Evolutionary conservation across 2,888 invertebrate genomes (phyloP).

Genomic region (Tipula lateralis): DNA sequence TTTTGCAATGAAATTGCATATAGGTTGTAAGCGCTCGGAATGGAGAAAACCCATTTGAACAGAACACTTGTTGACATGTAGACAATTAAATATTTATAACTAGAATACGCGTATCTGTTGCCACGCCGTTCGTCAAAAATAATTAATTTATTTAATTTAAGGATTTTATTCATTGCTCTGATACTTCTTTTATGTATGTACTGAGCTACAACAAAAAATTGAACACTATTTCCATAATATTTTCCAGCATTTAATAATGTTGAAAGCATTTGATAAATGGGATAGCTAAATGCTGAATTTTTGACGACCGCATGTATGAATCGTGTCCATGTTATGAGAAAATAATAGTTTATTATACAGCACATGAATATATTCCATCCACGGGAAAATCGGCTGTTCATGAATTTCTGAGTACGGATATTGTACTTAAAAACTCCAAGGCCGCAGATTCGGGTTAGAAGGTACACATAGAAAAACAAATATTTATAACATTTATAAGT

Average conservation of each 20-base stretch:
- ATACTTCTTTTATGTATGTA: neutral
- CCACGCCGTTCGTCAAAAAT: neutral
- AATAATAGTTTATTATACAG: neutral
- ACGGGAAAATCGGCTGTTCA: neutral
- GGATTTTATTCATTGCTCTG: neutral
- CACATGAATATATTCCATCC: neutral
- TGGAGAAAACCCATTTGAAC: neutral
- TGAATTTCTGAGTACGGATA: neutral
- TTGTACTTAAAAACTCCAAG: neutral
- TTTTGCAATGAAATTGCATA: neutral
- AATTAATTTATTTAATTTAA: neutral
- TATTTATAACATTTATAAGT: neutral
- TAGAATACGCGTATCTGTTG: neutral
- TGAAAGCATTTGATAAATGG: neutral
- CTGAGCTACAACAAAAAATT: neutral
- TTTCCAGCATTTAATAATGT: neutral
- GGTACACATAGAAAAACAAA: neutral
- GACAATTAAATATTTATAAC: neutral
- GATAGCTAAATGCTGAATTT: neutral
- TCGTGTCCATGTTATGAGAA: neutral
- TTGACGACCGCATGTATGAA: neutral
- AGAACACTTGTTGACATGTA: neutral
- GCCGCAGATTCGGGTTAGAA: neutral
- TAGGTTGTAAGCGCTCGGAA: neutral
- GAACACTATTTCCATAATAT: neutral